Evolutionary conservation across 2,797 vertebrate genomes (phyloP).

Genomic region (Siniperca obscura): DNA sequence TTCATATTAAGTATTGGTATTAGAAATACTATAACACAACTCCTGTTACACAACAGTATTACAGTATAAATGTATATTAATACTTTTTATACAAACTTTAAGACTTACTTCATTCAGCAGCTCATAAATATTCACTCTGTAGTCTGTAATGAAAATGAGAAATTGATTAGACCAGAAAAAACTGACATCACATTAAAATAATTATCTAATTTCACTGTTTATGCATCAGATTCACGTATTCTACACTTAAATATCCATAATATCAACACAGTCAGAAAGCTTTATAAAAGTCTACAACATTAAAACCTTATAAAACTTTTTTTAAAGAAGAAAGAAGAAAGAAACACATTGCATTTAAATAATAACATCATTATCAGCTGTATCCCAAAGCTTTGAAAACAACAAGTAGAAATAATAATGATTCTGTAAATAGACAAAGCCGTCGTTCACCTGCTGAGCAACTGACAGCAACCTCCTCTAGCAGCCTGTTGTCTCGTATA

Average conservation of each 20-base stretch:
- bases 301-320: not conserved
- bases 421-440: not conserved
- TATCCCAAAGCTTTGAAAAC: not conserved
- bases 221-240: not conserved
- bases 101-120: not conserved
- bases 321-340: not conserved
- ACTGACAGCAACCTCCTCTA: conserved; percentile 11
- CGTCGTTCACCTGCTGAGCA: conserved; percentile 26
- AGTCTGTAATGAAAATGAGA: not conserved
- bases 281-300: not conserved
- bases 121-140: not conserved
- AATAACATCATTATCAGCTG: not conserved
- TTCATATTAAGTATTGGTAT: not conserved
- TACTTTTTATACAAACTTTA: not conserved
- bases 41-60: not conserved
- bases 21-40: not conserved
- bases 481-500: conserved; percentile 3
- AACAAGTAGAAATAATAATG: accelerated
- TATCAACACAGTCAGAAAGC: no score
- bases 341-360: not conserved
- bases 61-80: not conserved
- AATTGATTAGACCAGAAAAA: not conserved
- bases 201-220: not conserved
- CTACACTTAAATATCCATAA: not conserved
- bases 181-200: not conserved